A percentile compares a stretch with the other conserved stretches of the same genome.
Evolutionary conservation across 37 sponge, comb jelly and placozoan species (phyloP).

Genomic region (Agelas oroides): DNA sequence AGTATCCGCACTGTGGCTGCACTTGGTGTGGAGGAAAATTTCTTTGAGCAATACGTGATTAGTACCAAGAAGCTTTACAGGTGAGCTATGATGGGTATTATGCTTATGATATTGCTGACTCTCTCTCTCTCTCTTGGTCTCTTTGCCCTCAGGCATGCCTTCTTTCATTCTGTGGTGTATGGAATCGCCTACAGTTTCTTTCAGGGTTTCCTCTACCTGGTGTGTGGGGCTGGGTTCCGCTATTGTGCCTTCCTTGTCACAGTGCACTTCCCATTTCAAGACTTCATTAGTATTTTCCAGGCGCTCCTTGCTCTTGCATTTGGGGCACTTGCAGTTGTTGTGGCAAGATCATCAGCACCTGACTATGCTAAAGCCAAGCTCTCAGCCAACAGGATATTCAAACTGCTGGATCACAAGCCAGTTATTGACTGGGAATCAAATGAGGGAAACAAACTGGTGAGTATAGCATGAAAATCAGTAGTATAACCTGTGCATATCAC

Average conservation of each 20-base stretch:
- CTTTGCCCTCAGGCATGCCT: too few species aligned
- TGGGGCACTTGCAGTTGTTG: conserved; percentile 62
- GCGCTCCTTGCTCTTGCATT: conserved; percentile 79
- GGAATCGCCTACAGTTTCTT: too few species aligned
- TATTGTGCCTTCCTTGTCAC: too few species aligned
- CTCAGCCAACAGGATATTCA: conserved; percentile 77
- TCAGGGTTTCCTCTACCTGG: too few species aligned
- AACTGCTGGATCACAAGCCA: conserved; percentile 68
- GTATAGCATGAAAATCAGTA: too few species aligned
- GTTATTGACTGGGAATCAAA: conserved; percentile 69
- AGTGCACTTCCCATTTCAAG: too few species aligned
- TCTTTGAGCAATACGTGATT: conserved; percentile 42
- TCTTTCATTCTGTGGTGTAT: too few species aligned
- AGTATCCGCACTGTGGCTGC: conserved; percentile 82
- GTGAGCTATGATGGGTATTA: conserved; percentile 17
- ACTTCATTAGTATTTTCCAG: too few species aligned
- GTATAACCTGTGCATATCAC: too few species aligned
- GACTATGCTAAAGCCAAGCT: conserved; percentile 75
- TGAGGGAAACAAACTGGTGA: conserved; percentile 63
- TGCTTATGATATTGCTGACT: too few species aligned
- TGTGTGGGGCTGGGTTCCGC: too few species aligned
- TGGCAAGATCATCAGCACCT: conserved; percentile 74
- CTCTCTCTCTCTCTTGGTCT: too few species aligned
- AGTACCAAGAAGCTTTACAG: conserved; percentile 25
- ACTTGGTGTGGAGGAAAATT: conserved; percentile 51